Evolutionary conservation across 2,888 invertebrate genomes (phyloP), one percentile per base, ranked within the genome.

Genomic region (Melikaiella ostensackeni): DNA sequence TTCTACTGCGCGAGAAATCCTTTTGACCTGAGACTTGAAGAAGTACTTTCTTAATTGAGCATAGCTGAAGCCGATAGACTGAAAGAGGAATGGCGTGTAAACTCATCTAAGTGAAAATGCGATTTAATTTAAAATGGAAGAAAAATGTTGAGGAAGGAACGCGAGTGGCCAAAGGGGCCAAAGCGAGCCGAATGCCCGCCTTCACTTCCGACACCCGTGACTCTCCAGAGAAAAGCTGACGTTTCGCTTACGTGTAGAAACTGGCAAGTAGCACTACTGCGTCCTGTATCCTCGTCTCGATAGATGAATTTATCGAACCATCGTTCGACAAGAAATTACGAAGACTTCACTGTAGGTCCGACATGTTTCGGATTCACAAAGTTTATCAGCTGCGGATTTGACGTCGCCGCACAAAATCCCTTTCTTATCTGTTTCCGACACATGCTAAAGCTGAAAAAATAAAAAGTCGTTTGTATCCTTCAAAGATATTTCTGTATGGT

Each of bases 191-290:
- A 70, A 55, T 30, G 50, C 21, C 42, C 16, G 24, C 59, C 21
- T 74, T 59, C 42, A 74, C 74, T 59, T 74, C 59, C 57, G 74
- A 59, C 74, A 33, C 50, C 46, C 70, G 50, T 70, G 30, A 70
- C 50, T 70, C 70, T 55, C 70, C 38, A 50, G 46, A 61, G 84
- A 87, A 88, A 84, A 88, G 89, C 90, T 89, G 90, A 90, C 89
- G 89, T 90, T 90, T 89, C 88, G 89, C 88, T 87, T 86, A 87
- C 87, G 87, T 87, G 86, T 83, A 76, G 80, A 80, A 86, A 87
- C 82, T 87, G 80, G 77, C 83, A 81, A 87, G 77, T 42, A 74
- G 62, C n/a, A 21, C 30, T 27, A 66, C 24, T 46, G 19, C 42
- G 42, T 46, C 42, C 2, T 66, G 66, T 66, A 46, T 46, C 66